phyloP scores from a whole-genome alignment of 2,888 invertebrate species.

The Drosophila recens region DNA sequence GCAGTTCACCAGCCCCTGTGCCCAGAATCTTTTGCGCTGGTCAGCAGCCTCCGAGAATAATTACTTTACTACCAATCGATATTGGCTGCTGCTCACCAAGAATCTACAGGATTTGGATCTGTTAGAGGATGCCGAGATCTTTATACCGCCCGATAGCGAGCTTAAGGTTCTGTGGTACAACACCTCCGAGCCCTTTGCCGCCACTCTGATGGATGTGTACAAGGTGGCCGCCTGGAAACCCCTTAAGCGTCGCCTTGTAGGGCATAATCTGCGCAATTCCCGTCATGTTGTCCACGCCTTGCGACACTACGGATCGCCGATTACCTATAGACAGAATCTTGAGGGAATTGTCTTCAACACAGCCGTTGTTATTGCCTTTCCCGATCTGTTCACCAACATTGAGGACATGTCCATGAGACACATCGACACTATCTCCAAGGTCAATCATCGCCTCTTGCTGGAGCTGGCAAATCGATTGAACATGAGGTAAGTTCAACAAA shows the following conservation, averaged over 20 bases:
- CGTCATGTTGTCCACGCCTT: constrained; percentile 63
- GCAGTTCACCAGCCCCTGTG: constrained; percentile 72
- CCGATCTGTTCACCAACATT: constrained; percentile 83
- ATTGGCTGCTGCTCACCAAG: constrained; percentile 79
- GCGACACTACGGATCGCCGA: constrained; percentile 75
- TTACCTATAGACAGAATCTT: constrained; percentile 80
- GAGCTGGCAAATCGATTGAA: constrained; percentile 85
- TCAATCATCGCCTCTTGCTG: constrained; percentile 83
- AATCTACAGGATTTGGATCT: constrained; percentile 46
- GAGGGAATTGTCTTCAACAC: constrained; percentile 83
- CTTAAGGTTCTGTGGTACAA: constrained; percentile 67
- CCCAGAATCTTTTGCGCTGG: constrained; percentile 74
- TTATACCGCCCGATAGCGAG: constrained; percentile 82
- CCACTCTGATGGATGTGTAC: constrained; percentile 78
- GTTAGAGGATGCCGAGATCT: constrained; percentile 72
- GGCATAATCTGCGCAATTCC: constrained; percentile 42
- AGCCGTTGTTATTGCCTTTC: constrained; percentile 83
- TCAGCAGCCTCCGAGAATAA: constrained; percentile 78
- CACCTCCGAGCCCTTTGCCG: constrained; percentile 27
- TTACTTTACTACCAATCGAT: constrained; percentile 83
- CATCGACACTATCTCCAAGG: constrained; percentile 85
- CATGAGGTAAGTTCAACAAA: constrained; percentile 78
- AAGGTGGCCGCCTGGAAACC: constrained; percentile 77
- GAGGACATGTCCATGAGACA: constrained; percentile 83
- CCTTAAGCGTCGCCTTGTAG: constrained; percentile 60